Conservation (phyloP, 1,140 invertebrate genomes). For the Drosophila parvula region DNA sequence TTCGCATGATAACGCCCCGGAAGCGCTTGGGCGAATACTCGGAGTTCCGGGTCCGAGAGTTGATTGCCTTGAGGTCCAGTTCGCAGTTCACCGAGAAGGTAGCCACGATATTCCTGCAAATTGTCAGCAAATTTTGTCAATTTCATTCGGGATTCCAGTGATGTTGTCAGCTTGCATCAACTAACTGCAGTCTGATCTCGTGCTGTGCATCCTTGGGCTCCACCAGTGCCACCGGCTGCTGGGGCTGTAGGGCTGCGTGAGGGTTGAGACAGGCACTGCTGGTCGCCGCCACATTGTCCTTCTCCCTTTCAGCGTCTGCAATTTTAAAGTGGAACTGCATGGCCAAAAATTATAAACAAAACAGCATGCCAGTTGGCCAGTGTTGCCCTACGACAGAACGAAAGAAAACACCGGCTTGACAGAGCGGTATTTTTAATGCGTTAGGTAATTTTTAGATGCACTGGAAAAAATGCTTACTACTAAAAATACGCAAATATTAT, state of each 20-base stretch:
- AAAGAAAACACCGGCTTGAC: neutral
- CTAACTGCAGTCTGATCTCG: conserved; percentile 84
- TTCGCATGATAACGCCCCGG: conserved; percentile 99
- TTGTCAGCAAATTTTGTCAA: neutral
- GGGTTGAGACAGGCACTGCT: conserved; percentile 54
- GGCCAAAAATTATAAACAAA: conserved; percentile 26
- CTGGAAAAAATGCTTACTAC: conserved; percentile 14
- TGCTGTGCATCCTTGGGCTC: conserved; percentile 82
- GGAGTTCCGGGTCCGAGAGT: conserved; percentile 97
- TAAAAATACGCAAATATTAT: too few species aligned
- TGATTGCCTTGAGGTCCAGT: conserved; percentile 95
- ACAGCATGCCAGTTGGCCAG: conserved; percentile 4
- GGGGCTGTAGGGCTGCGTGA: conserved; percentile 68
- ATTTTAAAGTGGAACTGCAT: conserved; percentile 73
- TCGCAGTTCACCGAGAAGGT: conserved; percentile 96
- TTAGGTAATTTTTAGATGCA: neutral
- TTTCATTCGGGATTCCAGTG: neutral
- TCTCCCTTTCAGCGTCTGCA: conserved; percentile 52
- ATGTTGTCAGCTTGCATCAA: conserved; percentile 3
- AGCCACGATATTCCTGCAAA: conserved; percentile 94
- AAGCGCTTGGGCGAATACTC: conserved; percentile 99
- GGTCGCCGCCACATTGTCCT: conserved; percentile 22
- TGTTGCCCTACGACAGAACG: conserved; percentile 4
- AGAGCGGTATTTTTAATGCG: conserved; percentile 5
- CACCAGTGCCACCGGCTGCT: conserved; percentile 55